phyloP scores from a whole-genome alignment of 2,797 vertebrate species.

The Poeciliopsis infans region DNA sequence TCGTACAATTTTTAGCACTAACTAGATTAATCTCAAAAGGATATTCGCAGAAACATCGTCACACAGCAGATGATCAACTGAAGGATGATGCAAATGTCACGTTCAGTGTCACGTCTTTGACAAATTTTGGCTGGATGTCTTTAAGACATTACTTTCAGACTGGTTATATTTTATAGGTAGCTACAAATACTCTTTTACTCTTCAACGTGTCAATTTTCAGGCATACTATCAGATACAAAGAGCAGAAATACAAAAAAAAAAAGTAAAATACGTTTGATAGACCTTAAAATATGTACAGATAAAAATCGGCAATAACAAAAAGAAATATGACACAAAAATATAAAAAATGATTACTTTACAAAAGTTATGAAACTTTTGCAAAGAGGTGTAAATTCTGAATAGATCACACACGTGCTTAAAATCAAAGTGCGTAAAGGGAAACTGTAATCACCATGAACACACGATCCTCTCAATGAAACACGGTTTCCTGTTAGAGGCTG shows the following conservation, averaged over 20 bases:
- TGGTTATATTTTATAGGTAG: not conserved
- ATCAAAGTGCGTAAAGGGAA: not conserved
- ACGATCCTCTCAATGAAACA: not conserved
- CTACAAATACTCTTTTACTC: not conserved
- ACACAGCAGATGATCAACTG: not conserved
- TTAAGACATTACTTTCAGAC: not conserved
- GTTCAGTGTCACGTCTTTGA: not conserved
- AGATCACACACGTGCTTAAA: not conserved
- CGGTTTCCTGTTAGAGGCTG: not conserved
- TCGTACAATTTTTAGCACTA: not conserved
- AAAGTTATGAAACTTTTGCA: not conserved
- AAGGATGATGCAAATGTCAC: not conserved
- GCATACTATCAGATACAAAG: not conserved
- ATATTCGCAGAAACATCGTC: not conserved
- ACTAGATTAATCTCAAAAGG: not conserved
- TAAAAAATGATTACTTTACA: too few species aligned
- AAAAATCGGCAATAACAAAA: not conserved
- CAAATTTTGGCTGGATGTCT: not conserved
- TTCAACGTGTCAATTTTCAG: not conserved
- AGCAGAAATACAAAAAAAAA: not conserved
- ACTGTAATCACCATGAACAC: not conserved
- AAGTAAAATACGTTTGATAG: not conserved
- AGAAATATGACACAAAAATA: not conserved
- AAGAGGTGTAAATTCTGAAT: not conserved
- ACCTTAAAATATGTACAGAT: not conserved